Conservation (phyloP, 2,797 vertebrate species). For the Sebastes trivittatus region DNA sequence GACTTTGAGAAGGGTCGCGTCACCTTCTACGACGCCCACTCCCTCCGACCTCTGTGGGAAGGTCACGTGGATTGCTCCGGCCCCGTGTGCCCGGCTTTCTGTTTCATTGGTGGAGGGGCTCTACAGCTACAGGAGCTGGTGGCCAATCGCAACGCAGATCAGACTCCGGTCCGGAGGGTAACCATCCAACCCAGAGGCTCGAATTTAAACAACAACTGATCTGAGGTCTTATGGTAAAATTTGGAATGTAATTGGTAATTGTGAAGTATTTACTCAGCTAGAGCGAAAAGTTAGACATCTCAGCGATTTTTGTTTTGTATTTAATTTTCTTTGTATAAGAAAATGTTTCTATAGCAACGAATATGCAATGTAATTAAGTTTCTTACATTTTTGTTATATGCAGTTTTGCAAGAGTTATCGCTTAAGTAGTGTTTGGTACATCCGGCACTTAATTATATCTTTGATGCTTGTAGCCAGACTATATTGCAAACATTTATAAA, state of each 20-base stretch:
- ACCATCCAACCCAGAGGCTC: conserved; percentile 83
- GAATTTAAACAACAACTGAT: conserved; percentile 70
- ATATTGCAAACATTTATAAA: conserved; percentile 67
- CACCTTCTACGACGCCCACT: conserved; percentile 94
- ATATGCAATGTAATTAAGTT: conserved; percentile 83
- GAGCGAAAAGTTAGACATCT: conserved; percentile 67
- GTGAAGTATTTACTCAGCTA: conserved; percentile 74
- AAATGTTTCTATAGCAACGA: conserved; percentile 80
- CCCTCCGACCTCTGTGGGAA: conserved; percentile 93
- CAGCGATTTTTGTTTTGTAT: conserved; percentile 80
- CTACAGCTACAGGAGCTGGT: conserved; percentile 96
- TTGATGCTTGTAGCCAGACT: conserved; percentile 66
- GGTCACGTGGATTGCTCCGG: conserved; percentile 94
- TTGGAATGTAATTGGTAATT: conserved; percentile 62
- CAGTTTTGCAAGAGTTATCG: conserved; percentile 69
- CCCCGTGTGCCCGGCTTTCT: conserved; percentile 94
- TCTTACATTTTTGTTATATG: conserved; percentile 77
- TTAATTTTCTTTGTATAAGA: conserved; percentile 73
- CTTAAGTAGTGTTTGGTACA: conserved; percentile 68
- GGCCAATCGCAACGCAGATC: conserved; percentile 85
- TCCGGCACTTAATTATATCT: conserved; percentile 57
- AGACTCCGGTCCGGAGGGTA: conserved; percentile 81
- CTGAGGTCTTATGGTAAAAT: conserved; percentile 9
- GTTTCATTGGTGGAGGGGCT: conserved; percentile 95
- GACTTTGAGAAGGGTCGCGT: conserved; percentile 95